These are phyloP conservation scores for Leptatherina wallacei DNA, from an alignment of 2,797 vertebrate genomes.

Conservation along the genomic window DNA sequence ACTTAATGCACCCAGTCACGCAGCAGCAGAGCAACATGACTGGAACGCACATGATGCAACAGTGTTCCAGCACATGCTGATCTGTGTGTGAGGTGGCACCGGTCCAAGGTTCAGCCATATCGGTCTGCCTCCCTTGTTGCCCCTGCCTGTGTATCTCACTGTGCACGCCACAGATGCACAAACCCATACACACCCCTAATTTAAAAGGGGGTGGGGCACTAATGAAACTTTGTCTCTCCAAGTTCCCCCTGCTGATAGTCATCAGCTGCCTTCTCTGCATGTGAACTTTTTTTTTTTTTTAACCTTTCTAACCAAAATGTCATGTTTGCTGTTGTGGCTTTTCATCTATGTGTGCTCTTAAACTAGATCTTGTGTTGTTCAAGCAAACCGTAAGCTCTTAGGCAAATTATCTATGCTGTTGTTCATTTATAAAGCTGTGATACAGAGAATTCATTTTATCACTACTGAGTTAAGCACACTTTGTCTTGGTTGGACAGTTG, in stretches of 20 bases:
- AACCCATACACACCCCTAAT: slow-evolving; percentile 13
- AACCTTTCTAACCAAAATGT: background rate
- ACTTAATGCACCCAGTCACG: slow-evolving; percentile 66
- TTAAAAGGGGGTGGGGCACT: slow-evolving; percentile 36
- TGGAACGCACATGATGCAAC: slow-evolving; percentile 75
- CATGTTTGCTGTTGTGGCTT: background rate
- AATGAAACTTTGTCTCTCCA: slow-evolving; percentile 31
- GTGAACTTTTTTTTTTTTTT: slow-evolving; percentile 17
- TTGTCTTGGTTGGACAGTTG: slow-evolving; percentile 1
- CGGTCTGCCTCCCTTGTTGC: slow-evolving; percentile 30
- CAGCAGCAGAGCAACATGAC: slow-evolving; percentile 61
- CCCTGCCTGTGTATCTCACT: slow-evolving; percentile 35
- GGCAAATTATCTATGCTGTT: no score
- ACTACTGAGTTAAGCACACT: background rate
- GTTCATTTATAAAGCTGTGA: background rate
- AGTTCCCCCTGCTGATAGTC: slow-evolving; percentile 68
- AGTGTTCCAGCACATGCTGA: slow-evolving; percentile 80
- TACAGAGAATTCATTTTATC: background rate
- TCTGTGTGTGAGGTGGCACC: slow-evolving; percentile 74
- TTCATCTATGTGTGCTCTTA: no score
- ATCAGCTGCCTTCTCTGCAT: slow-evolving; percentile 23
- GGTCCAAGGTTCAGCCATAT: slow-evolving; percentile 73
- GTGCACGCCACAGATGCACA: slow-evolving; percentile 7
- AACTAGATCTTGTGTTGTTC: background rate
- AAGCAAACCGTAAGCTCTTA: background rate